Evolutionary conservation across 1,140 invertebrate genomes (phyloP).

Genomic region (Hyles vespertilio): DNA sequence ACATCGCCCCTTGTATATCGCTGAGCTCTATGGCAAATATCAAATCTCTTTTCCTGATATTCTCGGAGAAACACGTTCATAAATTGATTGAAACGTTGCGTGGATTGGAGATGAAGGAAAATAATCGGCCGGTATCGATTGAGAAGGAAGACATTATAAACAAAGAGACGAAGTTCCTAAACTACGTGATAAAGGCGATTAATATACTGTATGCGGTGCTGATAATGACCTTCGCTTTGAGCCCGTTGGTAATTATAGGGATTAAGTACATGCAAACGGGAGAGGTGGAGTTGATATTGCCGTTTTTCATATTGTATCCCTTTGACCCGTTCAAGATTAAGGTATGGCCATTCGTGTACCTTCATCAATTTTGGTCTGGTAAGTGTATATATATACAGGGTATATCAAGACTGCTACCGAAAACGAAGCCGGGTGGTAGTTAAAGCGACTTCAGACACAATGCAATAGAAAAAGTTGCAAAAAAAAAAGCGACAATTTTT

Average conservation of each 20-base stretch:
- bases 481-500: too few relatives aligned
- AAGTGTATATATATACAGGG: not conserved
- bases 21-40: conserved; percentile 11
- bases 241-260: conserved; percentile 17
- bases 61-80: conserved; percentile 13
- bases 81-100: conserved; percentile 11
- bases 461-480: too few relatives aligned
- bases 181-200: conserved; percentile 12
- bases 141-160: conserved; percentile 13
- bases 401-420: too few relatives aligned
- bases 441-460: too few relatives aligned
- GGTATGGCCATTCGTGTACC: conserved; percentile 21
- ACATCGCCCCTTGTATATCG: conserved; percentile 21
- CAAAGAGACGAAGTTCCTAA: conserved; percentile 18
- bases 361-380: conserved; percentile 26
- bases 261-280: conserved; percentile 17
- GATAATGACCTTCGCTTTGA: conserved; percentile 14
- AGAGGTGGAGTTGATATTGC: conserved; percentile 17
- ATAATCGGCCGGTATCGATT: not conserved
- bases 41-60: conserved; percentile 14
- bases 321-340: conserved; percentile 24
- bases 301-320: conserved; percentile 23
- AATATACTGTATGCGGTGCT: conserved; percentile 6
- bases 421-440: too few relatives aligned
- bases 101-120: conserved; percentile 8